phyloP scores from a whole-genome alignment of 2,113 vertebrate species.

The Taxidea taxus region DNA sequence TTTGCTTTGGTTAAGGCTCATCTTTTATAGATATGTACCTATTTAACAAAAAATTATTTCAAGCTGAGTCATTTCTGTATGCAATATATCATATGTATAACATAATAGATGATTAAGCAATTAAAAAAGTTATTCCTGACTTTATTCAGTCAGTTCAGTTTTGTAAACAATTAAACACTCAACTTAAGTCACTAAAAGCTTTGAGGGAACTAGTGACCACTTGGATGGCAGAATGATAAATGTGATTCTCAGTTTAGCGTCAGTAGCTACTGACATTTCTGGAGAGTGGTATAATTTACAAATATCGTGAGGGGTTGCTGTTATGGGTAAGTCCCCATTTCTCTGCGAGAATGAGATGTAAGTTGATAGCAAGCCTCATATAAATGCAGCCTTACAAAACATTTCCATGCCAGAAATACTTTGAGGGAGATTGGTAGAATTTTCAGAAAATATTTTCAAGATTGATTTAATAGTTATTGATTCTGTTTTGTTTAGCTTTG shows the following conservation, averaged over 20 bases:
- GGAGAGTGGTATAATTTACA: background rate
- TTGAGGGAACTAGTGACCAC: background rate
- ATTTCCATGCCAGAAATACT: background rate
- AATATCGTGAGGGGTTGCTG: background rate
- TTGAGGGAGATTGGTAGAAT: background rate
- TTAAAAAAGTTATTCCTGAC: background rate
- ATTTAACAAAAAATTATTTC: constrained; percentile 7
- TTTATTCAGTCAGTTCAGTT: constrained; percentile 16
- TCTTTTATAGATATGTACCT: background rate
- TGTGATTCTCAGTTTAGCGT: background rate
- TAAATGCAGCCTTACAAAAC: background rate
- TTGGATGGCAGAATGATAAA: background rate
- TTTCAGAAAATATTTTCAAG: constrained; percentile 23
- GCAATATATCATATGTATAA: background rate
- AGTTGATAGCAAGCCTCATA: background rate
- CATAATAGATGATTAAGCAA: background rate
- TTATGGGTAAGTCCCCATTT: background rate
- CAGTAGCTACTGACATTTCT: background rate
- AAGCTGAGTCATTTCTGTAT: background rate
- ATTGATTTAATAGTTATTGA: background rate
- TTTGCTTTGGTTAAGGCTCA: background rate
- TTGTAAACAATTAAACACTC: background rate
- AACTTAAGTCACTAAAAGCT: background rate
- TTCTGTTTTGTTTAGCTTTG: background rate
- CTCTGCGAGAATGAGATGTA: background rate